Conservation (phyloP, 2,797 vertebrate species). For the Ibycter americanus region DNA sequence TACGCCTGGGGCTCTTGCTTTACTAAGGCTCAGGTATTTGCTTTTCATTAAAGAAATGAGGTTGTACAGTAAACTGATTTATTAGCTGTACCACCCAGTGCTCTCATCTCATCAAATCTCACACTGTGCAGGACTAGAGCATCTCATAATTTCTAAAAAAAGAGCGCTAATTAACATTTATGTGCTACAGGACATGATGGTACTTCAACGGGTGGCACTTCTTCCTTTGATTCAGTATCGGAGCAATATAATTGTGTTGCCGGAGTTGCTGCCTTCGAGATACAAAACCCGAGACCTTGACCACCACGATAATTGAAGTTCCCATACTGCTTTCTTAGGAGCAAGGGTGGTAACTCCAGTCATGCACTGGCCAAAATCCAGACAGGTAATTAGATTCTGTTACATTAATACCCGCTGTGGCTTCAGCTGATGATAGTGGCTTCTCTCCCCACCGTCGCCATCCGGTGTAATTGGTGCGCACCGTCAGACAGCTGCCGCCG, state of each 20-base stretch:
- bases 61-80: constrained; percentile 56
- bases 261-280: background rate
- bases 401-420: background rate
- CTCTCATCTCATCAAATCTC: constrained; percentile 31
- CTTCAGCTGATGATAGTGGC: background rate
- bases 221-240: background rate
- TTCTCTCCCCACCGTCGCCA: background rate
- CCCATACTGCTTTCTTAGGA: background rate
- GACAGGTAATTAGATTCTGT: constrained; percentile 29
- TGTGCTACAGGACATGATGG: background rate
- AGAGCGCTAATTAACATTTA: constrained; percentile 18
- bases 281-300: background rate
- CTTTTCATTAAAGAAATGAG: constrained; percentile 48
- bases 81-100: constrained; percentile 26
- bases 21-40: background rate
- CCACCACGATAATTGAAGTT: background rate
- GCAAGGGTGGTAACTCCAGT: background rate
- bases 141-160: constrained; percentile 39
- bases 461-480: background rate
- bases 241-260: background rate
- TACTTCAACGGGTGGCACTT: background rate
- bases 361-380: background rate
- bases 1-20: background rate
- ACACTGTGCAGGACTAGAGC: constrained; percentile 14
- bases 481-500: background rate